These are phyloP conservation scores for Circaetus cinerascens DNA, from an alignment of 2,113 vertebrate species.

Conservation along the genomic window DNA sequence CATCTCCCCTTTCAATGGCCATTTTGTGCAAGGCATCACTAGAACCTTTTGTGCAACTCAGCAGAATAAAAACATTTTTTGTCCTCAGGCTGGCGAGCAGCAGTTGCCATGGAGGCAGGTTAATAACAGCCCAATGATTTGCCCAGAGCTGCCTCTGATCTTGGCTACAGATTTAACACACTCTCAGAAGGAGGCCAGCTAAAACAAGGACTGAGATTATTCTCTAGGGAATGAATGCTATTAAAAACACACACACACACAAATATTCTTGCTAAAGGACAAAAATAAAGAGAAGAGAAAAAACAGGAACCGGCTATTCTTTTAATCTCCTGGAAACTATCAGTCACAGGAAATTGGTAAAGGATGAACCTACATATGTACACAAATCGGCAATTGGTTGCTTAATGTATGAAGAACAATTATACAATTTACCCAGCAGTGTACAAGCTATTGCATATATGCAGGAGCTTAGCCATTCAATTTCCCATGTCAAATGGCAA, in stretches of 20 bases:
- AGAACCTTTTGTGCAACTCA: slow-evolving; percentile 84
- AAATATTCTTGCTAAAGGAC: slow-evolving; percentile 50
- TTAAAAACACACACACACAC: slow-evolving; percentile 40
- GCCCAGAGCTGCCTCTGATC: slow-evolving; percentile 77
- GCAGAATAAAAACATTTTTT: slow-evolving; percentile 88
- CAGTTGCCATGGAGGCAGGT: slow-evolving; percentile 85
- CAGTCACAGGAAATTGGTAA: slow-evolving; percentile 35
- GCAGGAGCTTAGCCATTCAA: neutral
- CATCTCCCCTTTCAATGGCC: slow-evolving; percentile 71
- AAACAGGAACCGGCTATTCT: slow-evolving; percentile 43
- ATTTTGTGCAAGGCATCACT: slow-evolving; percentile 79
- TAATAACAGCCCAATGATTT: slow-evolving; percentile 85
- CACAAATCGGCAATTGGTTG: neutral
- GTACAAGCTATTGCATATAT: neutral
- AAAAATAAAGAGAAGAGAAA: slow-evolving; percentile 53
- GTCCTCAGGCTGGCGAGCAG: slow-evolving; percentile 79
- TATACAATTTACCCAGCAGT: neutral
- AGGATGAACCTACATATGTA: slow-evolving; percentile 1
- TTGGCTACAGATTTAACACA: slow-evolving; percentile 80
- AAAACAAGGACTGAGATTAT: slow-evolving; percentile 77
- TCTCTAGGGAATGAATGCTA: slow-evolving; percentile 69
- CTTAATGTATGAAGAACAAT: neutral
- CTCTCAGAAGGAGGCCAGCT: slow-evolving; percentile 66
- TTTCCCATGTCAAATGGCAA: neutral
- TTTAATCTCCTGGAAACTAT: slow-evolving; percentile 38